phyloP scores from a whole-genome alignment of 2,888 invertebrate species.

The Euphydryas editha region DNA sequence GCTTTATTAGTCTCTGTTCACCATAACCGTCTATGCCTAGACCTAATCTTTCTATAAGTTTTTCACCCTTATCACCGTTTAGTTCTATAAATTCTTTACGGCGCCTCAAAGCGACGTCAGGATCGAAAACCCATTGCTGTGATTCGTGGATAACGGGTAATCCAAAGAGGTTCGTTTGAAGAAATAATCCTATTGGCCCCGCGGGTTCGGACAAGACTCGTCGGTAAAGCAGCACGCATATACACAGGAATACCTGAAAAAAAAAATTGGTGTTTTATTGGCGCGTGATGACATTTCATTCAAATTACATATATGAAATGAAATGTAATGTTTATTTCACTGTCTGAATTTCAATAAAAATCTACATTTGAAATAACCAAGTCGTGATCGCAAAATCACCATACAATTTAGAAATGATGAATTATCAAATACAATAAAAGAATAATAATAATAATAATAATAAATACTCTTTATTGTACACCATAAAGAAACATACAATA shows the following conservation, averaged over 20 bases:
- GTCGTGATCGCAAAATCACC: too few species aligned
- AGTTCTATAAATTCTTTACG: constrained; percentile 84
- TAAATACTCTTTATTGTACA: too few species aligned
- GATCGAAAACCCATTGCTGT: constrained; percentile 86
- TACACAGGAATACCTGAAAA: constrained; percentile 60
- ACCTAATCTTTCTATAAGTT: constrained; percentile 86
- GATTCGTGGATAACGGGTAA: constrained; percentile 84
- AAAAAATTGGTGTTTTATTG: neutral
- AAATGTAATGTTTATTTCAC: too few species aligned
- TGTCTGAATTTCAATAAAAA: too few species aligned
- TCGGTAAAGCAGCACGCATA: constrained; percentile 53
- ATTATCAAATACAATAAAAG: too few species aligned
- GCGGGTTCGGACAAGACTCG: constrained; percentile 50
- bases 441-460: too few species aligned
- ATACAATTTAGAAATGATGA: too few species aligned
- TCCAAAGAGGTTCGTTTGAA: constrained; percentile 84
- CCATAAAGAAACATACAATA: too few species aligned
- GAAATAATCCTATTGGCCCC: constrained; percentile 62
- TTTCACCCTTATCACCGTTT: constrained; percentile 86
- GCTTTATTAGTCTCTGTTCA: constrained; percentile 76
- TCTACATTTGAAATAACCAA: too few species aligned
- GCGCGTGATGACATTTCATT: neutral
- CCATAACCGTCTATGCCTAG: constrained; percentile 86
- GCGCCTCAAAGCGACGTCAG: constrained; percentile 84
- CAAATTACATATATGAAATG: too few species aligned